These are phyloP conservation scores for Clistopyga incitator DNA, from an alignment of 2,888 invertebrate species.

Conservation along the genomic window DNA sequence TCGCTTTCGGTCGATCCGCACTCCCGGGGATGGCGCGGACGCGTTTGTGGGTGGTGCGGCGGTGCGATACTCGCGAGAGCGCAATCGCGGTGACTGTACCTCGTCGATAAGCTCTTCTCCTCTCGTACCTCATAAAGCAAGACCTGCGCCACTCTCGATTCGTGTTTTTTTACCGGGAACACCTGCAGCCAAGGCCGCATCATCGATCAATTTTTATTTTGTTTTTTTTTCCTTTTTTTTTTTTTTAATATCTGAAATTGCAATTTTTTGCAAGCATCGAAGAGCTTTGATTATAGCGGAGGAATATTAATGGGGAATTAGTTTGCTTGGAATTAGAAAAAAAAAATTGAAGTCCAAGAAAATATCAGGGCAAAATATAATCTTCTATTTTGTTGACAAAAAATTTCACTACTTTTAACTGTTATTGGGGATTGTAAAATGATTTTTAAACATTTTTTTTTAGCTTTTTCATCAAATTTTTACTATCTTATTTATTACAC, in stretches of 20 bases:
- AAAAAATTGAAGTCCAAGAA: neutral
- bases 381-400: too few species aligned
- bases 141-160: neutral
- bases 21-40: slow-evolving; percentile 1
- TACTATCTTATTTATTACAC: too few species aligned
- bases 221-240: neutral
- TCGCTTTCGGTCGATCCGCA: slow-evolving; percentile 47
- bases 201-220: neutral
- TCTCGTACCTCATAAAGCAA: neutral
- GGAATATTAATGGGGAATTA: neutral
- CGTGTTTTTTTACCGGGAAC: neutral
- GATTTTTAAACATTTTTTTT: too few species aligned
- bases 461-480: too few species aligned
- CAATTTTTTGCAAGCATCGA: neutral
- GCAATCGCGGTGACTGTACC: slow-evolving; percentile 50
- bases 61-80: slow-evolving; percentile 30
- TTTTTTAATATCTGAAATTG: neutral
- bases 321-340: neutral
- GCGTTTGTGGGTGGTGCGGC: neutral
- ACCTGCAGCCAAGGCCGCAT: neutral
- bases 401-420: neutral
- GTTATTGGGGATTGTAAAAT: neutral
- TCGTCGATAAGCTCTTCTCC: slow-evolving; percentile 57
- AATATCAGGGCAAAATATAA: neutral
- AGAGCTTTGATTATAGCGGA: neutral